These are phyloP conservation scores for Amphibalanus amphitrite DNA, from an alignment of 1,140 invertebrate genomes.

Conservation along the genomic window DNA sequence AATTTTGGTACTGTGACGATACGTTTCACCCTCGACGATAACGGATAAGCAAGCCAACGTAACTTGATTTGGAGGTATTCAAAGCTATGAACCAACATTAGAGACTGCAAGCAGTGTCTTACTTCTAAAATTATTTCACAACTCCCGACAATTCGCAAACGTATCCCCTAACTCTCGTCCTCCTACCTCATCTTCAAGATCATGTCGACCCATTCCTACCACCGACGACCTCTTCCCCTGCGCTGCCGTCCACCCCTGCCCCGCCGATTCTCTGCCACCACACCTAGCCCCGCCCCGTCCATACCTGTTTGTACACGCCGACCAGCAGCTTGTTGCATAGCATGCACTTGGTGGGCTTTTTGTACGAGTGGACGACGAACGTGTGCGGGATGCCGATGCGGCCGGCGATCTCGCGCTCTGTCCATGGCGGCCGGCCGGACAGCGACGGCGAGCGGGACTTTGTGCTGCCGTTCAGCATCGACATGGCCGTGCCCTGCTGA, in stretches of 20 bases:
- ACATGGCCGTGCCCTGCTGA: constrained; percentile 11
- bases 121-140: too few relatives aligned
- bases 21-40: too few relatives aligned
- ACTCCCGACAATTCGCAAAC: too few relatives aligned
- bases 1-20: too few relatives aligned
- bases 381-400: constrained; percentile 50
- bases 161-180: too few relatives aligned
- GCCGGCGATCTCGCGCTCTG: constrained; percentile 48
- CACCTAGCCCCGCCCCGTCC: background rate
- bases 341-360: constrained; percentile 85
- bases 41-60: too few relatives aligned
- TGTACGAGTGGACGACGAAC: constrained; percentile 57
- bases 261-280: background rate
- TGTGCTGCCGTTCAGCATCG: constrained; percentile 14
- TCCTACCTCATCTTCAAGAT: background rate
- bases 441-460: constrained; percentile 49
- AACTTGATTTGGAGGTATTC: too few relatives aligned
- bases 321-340: constrained; percentile 87
- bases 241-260: background rate
- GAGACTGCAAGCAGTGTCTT: too few relatives aligned
- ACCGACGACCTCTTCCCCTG: background rate
- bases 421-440: constrained; percentile 51
- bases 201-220: background rate
- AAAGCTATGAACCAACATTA: too few relatives aligned
- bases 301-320: constrained; percentile 80